Evolutionary conservation across 2,888 invertebrate genomes (phyloP).

Genomic region (Pyralis farinalis): DNA sequence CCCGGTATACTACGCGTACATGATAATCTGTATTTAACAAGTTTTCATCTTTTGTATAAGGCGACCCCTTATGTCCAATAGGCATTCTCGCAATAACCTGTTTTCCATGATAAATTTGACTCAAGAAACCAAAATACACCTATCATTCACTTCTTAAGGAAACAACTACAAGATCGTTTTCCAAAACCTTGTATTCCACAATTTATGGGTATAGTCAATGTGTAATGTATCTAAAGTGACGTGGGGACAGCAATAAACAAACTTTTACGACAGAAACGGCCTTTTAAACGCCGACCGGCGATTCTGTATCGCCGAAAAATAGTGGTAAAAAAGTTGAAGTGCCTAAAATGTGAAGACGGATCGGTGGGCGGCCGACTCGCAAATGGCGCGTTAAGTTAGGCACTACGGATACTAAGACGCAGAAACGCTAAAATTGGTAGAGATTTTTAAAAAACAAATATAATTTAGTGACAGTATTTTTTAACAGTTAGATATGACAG

Average conservation of each 20-base stretch:
- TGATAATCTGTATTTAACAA: no score
- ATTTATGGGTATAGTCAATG: neutral
- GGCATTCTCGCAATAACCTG: no score
- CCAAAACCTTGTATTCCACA: neutral
- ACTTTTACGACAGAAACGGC: slow-evolving; percentile 47
- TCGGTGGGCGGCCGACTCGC: slow-evolving; percentile 4
- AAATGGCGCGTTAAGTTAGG: slow-evolving; percentile 3
- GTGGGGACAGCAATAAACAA: slow-evolving; percentile 41
- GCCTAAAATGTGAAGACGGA: slow-evolving; percentile 18
- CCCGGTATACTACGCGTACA: no score
- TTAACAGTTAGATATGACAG: no score
- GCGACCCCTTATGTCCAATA: no score
- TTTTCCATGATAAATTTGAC: no score
- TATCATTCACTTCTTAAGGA: no score
- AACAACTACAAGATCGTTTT: no score
- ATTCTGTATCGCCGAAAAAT: slow-evolving; percentile 42
- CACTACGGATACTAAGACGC: neutral
- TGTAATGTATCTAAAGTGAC: slow-evolving; percentile 19
- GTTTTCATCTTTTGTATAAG: no score
- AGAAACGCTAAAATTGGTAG: neutral
- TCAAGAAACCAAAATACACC: no score
- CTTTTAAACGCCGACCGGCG: slow-evolving; percentile 42
- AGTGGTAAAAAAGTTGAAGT: slow-evolving; percentile 22
- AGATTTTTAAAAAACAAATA: no score
- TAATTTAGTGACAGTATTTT: no score